Conservation (phyloP, 1,140 invertebrate species). For the Pogonomyrmex californicus region DNA sequence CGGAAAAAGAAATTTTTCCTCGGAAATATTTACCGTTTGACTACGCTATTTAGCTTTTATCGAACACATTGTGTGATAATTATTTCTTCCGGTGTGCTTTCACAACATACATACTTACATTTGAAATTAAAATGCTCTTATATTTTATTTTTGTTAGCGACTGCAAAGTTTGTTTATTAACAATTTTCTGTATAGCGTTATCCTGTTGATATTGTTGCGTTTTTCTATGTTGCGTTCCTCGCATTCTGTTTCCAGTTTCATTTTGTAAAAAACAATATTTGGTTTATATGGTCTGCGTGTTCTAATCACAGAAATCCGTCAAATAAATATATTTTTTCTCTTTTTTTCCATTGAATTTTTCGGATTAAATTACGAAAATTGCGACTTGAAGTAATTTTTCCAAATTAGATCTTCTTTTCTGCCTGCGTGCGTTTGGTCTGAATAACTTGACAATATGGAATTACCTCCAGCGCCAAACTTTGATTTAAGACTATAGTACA, state of each 20-base stretch:
- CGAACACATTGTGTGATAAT: background rate
- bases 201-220: background rate
- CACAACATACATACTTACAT: background rate
- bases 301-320: background rate
- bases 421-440: background rate
- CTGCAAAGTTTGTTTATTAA: conserved; percentile 15
- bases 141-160: conserved; percentile 37
- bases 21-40: background rate
- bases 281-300: background rate
- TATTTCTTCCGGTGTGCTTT: background rate
- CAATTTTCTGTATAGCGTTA: conserved; percentile 19
- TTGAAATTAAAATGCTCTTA: background rate
- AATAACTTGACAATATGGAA: background rate
- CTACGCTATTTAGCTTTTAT: background rate
- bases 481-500: conserved; percentile 1
- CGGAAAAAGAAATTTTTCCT: background rate
- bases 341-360: background rate
- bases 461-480: background rate
- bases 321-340: background rate
- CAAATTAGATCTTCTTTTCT: background rate
- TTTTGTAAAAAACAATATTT: conserved; percentile 19
- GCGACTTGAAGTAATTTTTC: background rate
- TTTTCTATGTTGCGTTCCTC: background rate
- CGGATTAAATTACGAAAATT: background rate
- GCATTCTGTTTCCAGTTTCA: conserved; percentile 18